These are phyloP conservation scores for Euplagia quadripunctaria DNA, from an alignment of 2,888 invertebrate genomes.

Conservation along the genomic window DNA sequence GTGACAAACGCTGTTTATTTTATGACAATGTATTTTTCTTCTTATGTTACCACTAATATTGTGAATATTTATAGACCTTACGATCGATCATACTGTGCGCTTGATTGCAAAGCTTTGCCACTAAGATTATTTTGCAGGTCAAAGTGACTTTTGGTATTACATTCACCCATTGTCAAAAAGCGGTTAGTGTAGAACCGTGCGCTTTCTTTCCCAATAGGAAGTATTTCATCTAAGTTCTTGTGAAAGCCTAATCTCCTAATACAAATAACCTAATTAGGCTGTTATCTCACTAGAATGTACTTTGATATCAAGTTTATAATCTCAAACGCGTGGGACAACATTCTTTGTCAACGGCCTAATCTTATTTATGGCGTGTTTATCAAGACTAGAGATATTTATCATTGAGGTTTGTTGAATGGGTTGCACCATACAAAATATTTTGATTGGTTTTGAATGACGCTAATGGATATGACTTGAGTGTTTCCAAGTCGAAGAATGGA, in stretches of 20 bases:
- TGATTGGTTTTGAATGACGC: conserved; percentile 46
- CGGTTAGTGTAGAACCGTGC: background rate
- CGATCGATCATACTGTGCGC: no score
- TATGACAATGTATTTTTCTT: no score
- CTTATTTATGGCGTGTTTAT: conserved; percentile 54
- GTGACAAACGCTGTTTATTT: no score
- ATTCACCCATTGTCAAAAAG: background rate
- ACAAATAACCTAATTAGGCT: conserved; percentile 59
- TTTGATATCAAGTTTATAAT: conserved; percentile 51
- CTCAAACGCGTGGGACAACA: conserved; percentile 53
- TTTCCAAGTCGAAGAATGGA: conserved; percentile 28
- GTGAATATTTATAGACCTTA: no score
- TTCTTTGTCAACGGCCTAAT: conserved; percentile 48
- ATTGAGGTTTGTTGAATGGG: conserved; percentile 21
- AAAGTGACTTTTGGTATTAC: no score
- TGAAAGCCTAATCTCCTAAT: conserved; percentile 48
- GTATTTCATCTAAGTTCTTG: conserved; percentile 31
- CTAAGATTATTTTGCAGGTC: no score
- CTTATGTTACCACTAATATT: no score
- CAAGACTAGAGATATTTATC: conserved; percentile 49
- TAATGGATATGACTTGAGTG: conserved; percentile 26
- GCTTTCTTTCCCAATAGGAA: conserved; percentile 31
- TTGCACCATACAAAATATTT: conserved; percentile 46
- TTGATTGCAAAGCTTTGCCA: no score
- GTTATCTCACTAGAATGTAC: conserved; percentile 47